Evolutionary conservation across 2,888 invertebrate genomes (phyloP), one percentile per base, ranked within the genome.

Genomic region (Margaritifera margaritifera): DNA sequence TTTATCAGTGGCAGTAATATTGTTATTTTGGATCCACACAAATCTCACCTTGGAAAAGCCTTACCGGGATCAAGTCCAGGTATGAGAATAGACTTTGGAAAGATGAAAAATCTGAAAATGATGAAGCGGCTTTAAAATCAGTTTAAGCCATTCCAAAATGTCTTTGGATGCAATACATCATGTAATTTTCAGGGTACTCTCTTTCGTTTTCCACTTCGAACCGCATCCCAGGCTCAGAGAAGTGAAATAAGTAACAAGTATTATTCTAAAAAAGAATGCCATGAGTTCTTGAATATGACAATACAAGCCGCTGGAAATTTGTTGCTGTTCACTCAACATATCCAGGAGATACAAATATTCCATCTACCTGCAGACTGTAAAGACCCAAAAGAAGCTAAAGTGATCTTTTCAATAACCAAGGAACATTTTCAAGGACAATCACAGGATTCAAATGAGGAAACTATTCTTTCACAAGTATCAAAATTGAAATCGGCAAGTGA

Each of bases 171-270:
- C 31, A 31, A 31, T 31, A 8, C 2, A 31, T 31, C 31, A 8
- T 68, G 53, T 51, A 19, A 18, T 61, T 83, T 75, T 68, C 51
- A 79, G 18, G 87, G 84, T 6, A 88, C 88, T 2, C 77, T 89
- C 42, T 87, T 89, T 66, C 72, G 89, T 27, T 78, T 89, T 20
- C 89, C 89, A 18, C 75, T 89, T n/a, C 63, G 89, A 66, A 86
- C 81, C 27, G 22, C n/a, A 1, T 8, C 18, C 8, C 55, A 55
- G 2, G 86, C 86, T 8, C 59, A 64, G 15, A 60, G 62, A 24
- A 88, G 88, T 71, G 80, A 84, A 58, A 86, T 89, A 31, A 83
- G 82, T 63, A 67, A 75, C 20, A 63, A 73, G 19, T 64, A 72
- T 52, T 88, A 87, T 65, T 72, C 81, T 50, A 51, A 71, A n/a